Evolutionary conservation across 2,113 vertebrate species (phyloP).

Genomic region (Apodemus sylvaticus): DNA sequence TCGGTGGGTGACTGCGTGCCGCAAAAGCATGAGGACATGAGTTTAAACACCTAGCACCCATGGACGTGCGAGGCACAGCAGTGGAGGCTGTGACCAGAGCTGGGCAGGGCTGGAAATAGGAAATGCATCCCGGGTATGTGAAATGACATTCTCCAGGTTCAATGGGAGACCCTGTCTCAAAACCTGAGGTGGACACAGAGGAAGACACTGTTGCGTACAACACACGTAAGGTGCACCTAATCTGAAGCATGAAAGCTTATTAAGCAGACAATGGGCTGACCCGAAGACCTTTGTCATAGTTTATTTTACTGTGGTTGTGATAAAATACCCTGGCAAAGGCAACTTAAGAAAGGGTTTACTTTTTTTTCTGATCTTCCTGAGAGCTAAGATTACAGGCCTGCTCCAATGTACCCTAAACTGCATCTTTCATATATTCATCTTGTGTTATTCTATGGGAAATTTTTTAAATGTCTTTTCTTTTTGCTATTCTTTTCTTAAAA

Average conservation of each 20-base stretch:
- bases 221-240: background rate
- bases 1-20: background rate
- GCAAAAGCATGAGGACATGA: background rate
- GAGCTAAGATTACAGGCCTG: background rate
- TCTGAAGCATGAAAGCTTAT: background rate
- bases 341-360: background rate
- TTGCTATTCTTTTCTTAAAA: background rate
- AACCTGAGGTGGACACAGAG: background rate
- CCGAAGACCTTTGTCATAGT: background rate
- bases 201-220: background rate
- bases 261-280: background rate
- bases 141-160: background rate
- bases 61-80: background rate
- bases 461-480: background rate
- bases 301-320: background rate
- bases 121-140: background rate
- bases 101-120: background rate
- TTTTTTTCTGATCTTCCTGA: background rate
- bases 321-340: background rate
- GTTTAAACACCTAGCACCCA: background rate
- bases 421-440: background rate
- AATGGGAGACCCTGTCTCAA: background rate
- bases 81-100: background rate
- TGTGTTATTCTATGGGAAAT: background rate
- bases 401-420: background rate